A percentile compares a stretch with the other conserved stretches of the same genome.
Evolutionary conservation across 2,888 invertebrate genomes (phyloP).

Genomic region (Rhamnusium bicolor): DNA sequence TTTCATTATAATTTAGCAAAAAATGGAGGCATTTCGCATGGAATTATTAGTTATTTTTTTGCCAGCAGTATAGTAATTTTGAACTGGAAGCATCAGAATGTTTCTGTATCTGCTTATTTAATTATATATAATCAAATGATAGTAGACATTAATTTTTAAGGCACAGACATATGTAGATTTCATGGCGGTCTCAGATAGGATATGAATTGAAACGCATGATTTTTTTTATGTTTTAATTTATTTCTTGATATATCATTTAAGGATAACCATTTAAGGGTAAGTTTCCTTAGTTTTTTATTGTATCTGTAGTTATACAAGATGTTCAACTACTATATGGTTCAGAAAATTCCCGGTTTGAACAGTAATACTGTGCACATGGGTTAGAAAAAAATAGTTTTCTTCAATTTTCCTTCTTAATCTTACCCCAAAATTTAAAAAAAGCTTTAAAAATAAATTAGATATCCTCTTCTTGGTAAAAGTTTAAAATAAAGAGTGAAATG

Average conservation of each 20-base stretch:
- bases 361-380: too few relatives aligned
- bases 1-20: not conserved
- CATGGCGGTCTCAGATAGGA: not conserved
- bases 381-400: too few relatives aligned
- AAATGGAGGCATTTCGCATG: not conserved
- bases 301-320: too few relatives aligned
- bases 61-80: constrained; percentile 1
- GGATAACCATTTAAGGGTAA: not conserved
- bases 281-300: not conserved
- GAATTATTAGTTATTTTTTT: not conserved
- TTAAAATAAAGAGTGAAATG: too few relatives aligned
- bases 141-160: not conserved
- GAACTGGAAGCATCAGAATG: constrained; percentile 3
- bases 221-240: not conserved
- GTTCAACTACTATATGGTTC: too few relatives aligned
- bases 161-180: not conserved
- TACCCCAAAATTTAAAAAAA: too few relatives aligned
- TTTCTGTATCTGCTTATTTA: constrained; percentile 4
- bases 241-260: not conserved
- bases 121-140: constrained; percentile 11
- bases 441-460: too few relatives aligned
- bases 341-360: too few relatives aligned
- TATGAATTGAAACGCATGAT: not conserved
- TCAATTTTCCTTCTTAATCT: too few relatives aligned
- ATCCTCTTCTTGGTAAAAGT: too few relatives aligned